A percentile compares a stretch with the other conserved stretches of the same genome.
Evolutionary conservation across 2,797 vertebrate genomes (phyloP).

Genomic region (Trematomus bernacchii): DNA sequence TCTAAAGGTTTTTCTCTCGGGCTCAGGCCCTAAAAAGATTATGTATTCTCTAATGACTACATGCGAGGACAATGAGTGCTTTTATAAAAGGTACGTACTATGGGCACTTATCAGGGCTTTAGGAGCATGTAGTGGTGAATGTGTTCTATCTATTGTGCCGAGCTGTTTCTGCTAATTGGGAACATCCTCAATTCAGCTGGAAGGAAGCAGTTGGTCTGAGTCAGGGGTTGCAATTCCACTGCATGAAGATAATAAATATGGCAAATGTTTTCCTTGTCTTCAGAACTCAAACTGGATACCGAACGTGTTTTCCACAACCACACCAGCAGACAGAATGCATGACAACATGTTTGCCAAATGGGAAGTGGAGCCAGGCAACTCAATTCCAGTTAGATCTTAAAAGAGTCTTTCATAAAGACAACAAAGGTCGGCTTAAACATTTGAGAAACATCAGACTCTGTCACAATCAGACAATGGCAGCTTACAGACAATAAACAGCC

Average conservation of each 20-base stretch:
- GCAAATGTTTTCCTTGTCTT: not conserved
- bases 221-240: not conserved
- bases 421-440: slow-evolving; percentile 24
- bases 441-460: slow-evolving; percentile 21
- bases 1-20: too few species aligned
- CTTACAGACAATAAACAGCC: slow-evolving; percentile 8
- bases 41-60: not conserved
- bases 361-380: not conserved
- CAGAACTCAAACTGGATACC: not conserved
- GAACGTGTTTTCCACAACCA: not conserved
- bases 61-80: not conserved
- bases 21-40: too few species aligned
- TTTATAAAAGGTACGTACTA: not conserved
- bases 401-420: slow-evolving; percentile 29
- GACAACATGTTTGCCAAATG: slow-evolving; percentile 1
- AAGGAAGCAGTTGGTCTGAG: slow-evolving; percentile 37
- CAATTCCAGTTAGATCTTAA: slow-evolving; percentile 18
- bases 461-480: slow-evolving; percentile 19
- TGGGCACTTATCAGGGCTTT: not conserved
- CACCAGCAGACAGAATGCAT: not conserved
- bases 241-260: not conserved
- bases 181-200: slow-evolving; percentile 46
- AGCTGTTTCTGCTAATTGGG: slow-evolving; percentile 23
- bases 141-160: not conserved
- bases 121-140: not conserved